These are phyloP conservation scores for Leucopternis melanops DNA, from an alignment of 2,113 vertebrate genomes.

Conservation along the genomic window DNA sequence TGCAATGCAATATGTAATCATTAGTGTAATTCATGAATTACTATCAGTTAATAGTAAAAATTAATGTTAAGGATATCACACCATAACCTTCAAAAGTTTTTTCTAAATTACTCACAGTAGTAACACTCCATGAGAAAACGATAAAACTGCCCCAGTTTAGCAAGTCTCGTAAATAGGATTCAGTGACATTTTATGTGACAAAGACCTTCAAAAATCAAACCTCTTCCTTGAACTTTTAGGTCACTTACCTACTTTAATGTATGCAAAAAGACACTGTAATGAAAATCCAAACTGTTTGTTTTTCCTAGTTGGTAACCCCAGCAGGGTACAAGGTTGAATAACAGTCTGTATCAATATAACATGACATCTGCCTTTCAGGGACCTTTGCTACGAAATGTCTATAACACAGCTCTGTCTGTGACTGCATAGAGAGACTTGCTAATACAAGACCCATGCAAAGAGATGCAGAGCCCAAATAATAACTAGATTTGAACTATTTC, in stretches of 20 bases:
- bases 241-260: neutral
- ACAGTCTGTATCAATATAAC: neutral
- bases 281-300: neutral
- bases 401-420: neutral
- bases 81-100: neutral
- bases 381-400: neutral
- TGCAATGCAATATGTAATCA: neutral
- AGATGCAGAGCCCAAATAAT: neutral
- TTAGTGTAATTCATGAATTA: neutral
- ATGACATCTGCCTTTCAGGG: neutral
- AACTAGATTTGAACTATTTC: neutral
- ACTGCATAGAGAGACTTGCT: neutral
- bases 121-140: neutral
- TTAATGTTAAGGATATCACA: neutral
- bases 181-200: neutral
- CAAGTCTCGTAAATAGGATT: neutral
- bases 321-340: neutral
- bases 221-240: neutral
- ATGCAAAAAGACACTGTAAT: neutral
- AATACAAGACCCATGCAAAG: neutral
- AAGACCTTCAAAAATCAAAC: neutral
- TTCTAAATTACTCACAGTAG: neutral
- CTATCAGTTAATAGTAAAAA: neutral
- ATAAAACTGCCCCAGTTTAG: neutral
- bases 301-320: neutral